These are phyloP conservation scores for Rhabdophis nuchalis DNA, from an alignment of 2,797 vertebrate genomes.

Conservation along the genomic window DNA sequence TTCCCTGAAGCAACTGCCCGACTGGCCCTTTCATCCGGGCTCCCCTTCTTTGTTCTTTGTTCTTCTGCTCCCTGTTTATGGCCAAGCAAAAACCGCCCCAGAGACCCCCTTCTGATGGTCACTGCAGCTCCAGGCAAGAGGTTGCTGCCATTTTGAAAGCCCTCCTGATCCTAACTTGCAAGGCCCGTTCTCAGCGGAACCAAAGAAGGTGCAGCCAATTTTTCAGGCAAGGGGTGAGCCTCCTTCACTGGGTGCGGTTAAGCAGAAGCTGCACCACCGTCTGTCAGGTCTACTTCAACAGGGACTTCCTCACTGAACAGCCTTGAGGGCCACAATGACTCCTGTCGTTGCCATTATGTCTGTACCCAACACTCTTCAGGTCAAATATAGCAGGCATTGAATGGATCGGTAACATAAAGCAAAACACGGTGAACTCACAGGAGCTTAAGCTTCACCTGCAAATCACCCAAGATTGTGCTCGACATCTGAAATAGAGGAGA, in stretches of 20 bases:
- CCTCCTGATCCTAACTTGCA: background rate
- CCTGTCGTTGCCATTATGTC: background rate
- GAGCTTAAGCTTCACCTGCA: background rate
- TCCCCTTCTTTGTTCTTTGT: background rate
- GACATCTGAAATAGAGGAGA: background rate
- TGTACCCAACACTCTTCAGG: background rate
- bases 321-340: background rate
- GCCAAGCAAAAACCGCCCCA: background rate
- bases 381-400: background rate
- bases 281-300: background rate
- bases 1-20: conserved; percentile 48
- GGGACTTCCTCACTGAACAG: background rate
- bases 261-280: background rate
- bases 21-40: background rate
- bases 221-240: background rate
- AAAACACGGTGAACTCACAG: background rate
- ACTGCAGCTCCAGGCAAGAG: background rate
- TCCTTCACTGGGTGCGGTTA: background rate
- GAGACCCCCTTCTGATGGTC: background rate
- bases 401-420: background rate
- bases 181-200: background rate
- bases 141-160: background rate
- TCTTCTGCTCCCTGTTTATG: background rate
- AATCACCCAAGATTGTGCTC: background rate
- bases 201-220: too few relatives aligned